Evolutionary conservation across 2,113 vertebrate genomes (phyloP).

Genomic region (Pseudonaja textilis): DNA sequence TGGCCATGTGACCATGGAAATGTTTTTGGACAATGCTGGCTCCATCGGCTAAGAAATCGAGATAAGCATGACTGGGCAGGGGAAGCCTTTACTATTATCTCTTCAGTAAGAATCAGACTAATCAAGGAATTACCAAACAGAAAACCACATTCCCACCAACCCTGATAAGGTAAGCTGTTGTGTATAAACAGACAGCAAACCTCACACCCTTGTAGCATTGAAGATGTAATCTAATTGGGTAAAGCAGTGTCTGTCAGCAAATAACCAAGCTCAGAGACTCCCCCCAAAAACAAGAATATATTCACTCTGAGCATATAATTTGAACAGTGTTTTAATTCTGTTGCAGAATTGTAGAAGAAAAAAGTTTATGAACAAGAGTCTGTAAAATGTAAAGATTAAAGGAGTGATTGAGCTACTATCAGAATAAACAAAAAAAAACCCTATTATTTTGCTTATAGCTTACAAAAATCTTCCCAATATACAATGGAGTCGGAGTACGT

Average conservation of each 20-base stretch:
- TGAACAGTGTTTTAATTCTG: constrained; percentile 2
- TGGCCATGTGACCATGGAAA: background rate
- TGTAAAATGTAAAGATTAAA: background rate
- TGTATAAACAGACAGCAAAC: background rate
- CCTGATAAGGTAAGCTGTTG: background rate
- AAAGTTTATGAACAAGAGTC: background rate
- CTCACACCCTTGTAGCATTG: background rate
- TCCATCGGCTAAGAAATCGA: background rate
- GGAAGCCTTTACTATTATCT: background rate
- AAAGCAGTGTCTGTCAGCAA: background rate
- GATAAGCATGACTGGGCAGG: background rate
- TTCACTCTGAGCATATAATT: background rate
- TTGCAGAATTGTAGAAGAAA: constrained; percentile 1
- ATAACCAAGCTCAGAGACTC: background rate
- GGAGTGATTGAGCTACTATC: background rate
- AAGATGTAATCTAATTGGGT: background rate
- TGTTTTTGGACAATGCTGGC: background rate
- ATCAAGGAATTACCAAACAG: background rate
- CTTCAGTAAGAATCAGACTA: background rate
- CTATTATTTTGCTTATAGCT: background rate
- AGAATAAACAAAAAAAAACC: background rate
- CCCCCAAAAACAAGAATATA: background rate
- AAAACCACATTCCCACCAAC: background rate
- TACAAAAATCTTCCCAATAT: background rate
- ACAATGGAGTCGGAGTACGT: background rate